A percentile compares a stretch with the other conserved stretches of the same genome.
Evolutionary conservation across 2,113 vertebrate genomes (phyloP).

Genomic region (Lepisosteus oculatus): DNA sequence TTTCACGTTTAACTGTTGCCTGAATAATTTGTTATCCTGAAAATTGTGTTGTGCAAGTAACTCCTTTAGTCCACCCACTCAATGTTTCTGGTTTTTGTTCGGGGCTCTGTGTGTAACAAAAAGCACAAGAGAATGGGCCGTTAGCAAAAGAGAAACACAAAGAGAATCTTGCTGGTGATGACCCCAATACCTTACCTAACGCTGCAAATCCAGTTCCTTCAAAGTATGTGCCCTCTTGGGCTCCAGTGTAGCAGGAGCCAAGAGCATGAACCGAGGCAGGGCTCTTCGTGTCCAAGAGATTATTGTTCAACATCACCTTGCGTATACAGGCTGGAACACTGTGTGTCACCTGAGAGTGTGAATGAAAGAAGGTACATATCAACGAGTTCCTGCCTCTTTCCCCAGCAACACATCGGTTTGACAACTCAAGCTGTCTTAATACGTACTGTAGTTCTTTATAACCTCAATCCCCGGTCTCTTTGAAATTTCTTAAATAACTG

Average conservation of each 20-base stretch:
- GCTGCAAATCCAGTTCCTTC: constrained; percentile 83
- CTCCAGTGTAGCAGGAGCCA: constrained; percentile 70
- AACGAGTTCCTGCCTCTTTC: not conserved
- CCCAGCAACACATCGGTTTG: too few relatives aligned
- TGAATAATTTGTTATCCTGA: too few relatives aligned
- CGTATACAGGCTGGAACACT: constrained; percentile 81
- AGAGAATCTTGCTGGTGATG: not conserved
- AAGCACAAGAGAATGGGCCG: too few relatives aligned
- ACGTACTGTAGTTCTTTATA: too few relatives aligned
- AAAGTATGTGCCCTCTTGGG: constrained; percentile 83
- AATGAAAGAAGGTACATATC: constrained; percentile 16
- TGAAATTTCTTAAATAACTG: too few relatives aligned
- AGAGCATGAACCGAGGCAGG: constrained; percentile 58
- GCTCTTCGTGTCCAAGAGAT: constrained; percentile 54
- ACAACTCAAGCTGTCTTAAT: too few relatives aligned
- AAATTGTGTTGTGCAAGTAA: too few relatives aligned
- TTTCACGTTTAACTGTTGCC: too few relatives aligned
- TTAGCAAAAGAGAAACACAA: not conserved
- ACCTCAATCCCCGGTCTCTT: too few relatives aligned
- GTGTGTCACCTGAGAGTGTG: constrained; percentile 68
- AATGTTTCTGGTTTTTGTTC: too few relatives aligned
- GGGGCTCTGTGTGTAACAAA: not conserved
- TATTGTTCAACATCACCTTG: constrained; percentile 69
- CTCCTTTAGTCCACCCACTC: too few relatives aligned
- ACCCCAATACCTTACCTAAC: constrained; percentile 62